A percentile compares a stretch with the other conserved stretches of the same genome.
Evolutionary conservation across 2,888 invertebrate species (phyloP).

Genomic region (Ochlodes sylvanus): DNA sequence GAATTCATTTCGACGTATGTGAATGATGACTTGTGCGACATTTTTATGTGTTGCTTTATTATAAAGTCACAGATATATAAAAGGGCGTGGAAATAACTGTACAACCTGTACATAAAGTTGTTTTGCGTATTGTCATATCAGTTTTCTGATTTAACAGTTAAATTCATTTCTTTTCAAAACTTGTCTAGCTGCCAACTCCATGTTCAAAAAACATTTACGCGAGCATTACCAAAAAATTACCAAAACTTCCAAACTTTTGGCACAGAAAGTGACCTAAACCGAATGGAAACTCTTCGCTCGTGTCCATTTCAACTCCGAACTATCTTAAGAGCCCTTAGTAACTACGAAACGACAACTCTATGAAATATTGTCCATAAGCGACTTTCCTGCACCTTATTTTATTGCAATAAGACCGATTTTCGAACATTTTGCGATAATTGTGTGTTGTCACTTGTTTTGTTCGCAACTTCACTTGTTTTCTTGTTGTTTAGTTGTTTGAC

Average conservation of each 20-base stretch:
- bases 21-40: too few relatives aligned
- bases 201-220: constrained; percentile 1
- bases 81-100: too few relatives aligned
- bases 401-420: constrained; percentile 42
- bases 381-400: constrained; percentile 34
- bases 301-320: constrained; percentile 45
- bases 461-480: constrained; percentile 56
- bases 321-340: constrained; percentile 52
- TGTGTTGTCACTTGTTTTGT: constrained; percentile 55
- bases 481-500: constrained; percentile 61
- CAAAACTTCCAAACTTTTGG: constrained; percentile 17
- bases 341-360: constrained; percentile 52
- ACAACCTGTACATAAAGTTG: too few relatives aligned
- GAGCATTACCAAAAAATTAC: constrained; percentile 20
- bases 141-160: background rate
- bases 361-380: constrained; percentile 64
- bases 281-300: constrained; percentile 28
- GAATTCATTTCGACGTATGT: too few relatives aligned
- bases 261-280: constrained; percentile 19
- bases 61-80: too few relatives aligned
- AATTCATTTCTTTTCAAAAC: background rate
- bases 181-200: too few relatives aligned
- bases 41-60: too few relatives aligned
- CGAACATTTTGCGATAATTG: constrained; percentile 20
- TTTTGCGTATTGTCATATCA: too few relatives aligned